Conservation (phyloP, 2,888 invertebrate species). For the Drosophila infuscata region DNA sequence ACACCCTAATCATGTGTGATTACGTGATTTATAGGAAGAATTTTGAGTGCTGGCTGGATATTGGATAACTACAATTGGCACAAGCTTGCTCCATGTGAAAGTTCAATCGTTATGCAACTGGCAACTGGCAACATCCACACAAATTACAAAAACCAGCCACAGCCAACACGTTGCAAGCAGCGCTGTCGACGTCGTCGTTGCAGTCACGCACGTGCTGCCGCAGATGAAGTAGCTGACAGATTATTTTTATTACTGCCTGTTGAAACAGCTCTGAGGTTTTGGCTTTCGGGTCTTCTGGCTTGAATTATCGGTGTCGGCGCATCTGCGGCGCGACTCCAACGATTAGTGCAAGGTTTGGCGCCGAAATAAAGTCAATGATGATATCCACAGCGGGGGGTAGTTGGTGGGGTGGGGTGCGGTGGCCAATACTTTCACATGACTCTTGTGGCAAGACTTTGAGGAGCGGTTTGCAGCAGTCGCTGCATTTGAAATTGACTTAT, state of each 20-base stretch:
- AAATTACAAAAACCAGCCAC: constrained; percentile 19
- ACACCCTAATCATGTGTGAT: constrained; percentile 38
- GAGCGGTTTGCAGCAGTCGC: not conserved
- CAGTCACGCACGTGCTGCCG: constrained; percentile 70
- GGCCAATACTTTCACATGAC: constrained; percentile 60
- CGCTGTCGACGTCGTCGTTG: constrained; percentile 31
- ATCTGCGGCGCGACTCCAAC: constrained; percentile 39
- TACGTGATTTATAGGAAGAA: constrained; percentile 72
- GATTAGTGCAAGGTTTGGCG: constrained; percentile 49
- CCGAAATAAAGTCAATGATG: constrained; percentile 41
- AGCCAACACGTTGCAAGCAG: constrained; percentile 41
- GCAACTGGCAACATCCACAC: constrained; percentile 45
- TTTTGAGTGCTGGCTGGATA: constrained; percentile 23
- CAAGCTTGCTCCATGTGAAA: constrained; percentile 58
- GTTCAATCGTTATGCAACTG: constrained; percentile 66
- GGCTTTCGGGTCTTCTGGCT: constrained; percentile 6
- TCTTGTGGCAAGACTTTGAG: constrained; percentile 6
- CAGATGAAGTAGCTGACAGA: constrained; percentile 72
- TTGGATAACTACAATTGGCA: constrained; percentile 50
- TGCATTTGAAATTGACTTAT: constrained; percentile 61
- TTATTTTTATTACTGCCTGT: constrained; percentile 63
- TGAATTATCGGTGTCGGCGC: constrained; percentile 53
- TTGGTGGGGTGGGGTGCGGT: no score
- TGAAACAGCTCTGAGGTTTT: constrained; percentile 20
- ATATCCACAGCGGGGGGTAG: not conserved